Evolutionary conservation across 2,888 invertebrate genomes (phyloP), one percentile per base, ranked within the genome.

Genomic region (Torymus texanus): DNA sequence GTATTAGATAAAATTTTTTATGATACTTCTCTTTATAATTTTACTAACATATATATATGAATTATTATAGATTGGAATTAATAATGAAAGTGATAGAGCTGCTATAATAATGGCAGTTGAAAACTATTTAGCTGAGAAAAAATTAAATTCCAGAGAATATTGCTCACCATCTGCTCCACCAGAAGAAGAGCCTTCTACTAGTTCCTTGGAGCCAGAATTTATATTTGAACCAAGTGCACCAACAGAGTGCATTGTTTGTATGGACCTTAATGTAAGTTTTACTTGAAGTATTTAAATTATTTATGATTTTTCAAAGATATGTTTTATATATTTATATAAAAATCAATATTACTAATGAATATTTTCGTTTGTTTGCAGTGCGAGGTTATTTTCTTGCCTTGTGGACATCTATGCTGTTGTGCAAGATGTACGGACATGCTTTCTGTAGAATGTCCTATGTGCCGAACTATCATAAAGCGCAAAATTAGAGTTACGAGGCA

Each of bases 391-490:
- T 96, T 96, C 91, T 93, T 97, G 85, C 95, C 96, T 75, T 97
- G 97, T 88, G 97, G 97, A 76, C 97, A 97, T 90, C 93, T 96
- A 87, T 97, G 97, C 88, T 95, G 95, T 88, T 97, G 97, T 90
- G 90, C 92, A 72, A 88, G 90, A 71, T 97, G 97, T 91, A 93
- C 95, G 68, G 87, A 90, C 82, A 91, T 91, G 84, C 91, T 93
- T 29, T 90, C 95, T 78, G 88, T 89, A 1, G 91, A 91, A 80
- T 97, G 97, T 90, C 97, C 97, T 8, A 93, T 97, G 92, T 97
- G 97, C 88, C 93, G 97, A 86, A 92, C 92, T 80, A 87, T 85
- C 51, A 95, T 97, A 84, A 93, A 94, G 84, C 93, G 93, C 85
- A 95, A 93, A 91, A 94, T 95, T 83, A 92, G 93, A 89, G 92